phyloP scores from a whole-genome alignment of 2,113 vertebrate species.

The Promerops cafer region DNA sequence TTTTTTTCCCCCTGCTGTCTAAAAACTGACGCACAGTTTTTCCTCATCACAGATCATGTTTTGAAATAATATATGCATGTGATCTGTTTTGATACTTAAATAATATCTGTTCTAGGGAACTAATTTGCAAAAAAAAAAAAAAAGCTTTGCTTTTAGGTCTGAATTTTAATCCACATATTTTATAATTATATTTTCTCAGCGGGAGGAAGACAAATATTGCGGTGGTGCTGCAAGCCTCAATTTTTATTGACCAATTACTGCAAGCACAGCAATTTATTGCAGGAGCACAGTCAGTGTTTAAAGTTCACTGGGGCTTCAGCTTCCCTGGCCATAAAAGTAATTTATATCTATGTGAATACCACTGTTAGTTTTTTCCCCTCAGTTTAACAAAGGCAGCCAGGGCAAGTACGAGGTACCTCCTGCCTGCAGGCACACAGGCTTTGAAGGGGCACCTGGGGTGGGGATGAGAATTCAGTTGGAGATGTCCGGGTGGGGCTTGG shows the following conservation, averaged over 20 bases:
- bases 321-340: background rate
- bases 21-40: background rate
- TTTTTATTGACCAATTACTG: background rate
- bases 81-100: background rate
- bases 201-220: background rate
- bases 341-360: background rate
- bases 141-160: background rate
- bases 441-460: background rate
- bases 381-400: background rate
- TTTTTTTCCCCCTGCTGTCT: background rate
- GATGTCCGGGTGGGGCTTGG: background rate
- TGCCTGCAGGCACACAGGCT: background rate
- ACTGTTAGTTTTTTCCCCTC: background rate
- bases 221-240: background rate
- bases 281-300: background rate
- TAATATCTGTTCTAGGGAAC: background rate
- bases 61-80: background rate
- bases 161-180: background rate
- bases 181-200: background rate
- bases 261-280: background rate
- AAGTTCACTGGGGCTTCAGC: conserved; percentile 5
- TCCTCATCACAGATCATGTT: background rate
- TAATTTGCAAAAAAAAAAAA: background rate
- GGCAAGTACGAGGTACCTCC: background rate
- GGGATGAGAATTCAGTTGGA: background rate